Base-by-base conservation (phyloP, 2,797 vertebrate genomes). In the Paramormyrops hopkinsi region DNA sequence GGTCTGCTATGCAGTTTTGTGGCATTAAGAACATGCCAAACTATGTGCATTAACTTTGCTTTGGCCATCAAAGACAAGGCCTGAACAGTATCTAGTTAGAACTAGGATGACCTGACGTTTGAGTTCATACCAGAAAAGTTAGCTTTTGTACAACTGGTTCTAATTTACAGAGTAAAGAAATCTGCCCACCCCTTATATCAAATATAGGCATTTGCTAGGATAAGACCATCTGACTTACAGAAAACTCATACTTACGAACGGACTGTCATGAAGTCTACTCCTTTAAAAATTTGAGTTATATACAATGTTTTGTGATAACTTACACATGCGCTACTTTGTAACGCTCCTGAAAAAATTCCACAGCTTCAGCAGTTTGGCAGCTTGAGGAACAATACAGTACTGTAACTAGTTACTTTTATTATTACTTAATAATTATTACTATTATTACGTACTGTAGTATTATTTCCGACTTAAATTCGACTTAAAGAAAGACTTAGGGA, bases 51-150 rank as follows among this genome's bases (percentile, higher is more conserved):
- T 41, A 37, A 46, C 33, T 82, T 41, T 17, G 46, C 50, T 79
- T 33, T 37, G 33, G 48, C 33, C 25, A n/a, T 54, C 59, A 33
- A 48, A 22, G 17, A 12, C 44, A 62, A 76, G 2, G 37, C 17
- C 41, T 46, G 76, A 82, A 41, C 2, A 29, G 33, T 9, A 51
- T 51, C 56, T 25, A 25, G 56, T 33, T 2, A 53, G 48, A 25
- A 37, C 69, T 53, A 19, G 50, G 29, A 56, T 37, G 69, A 33
- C 79, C 88, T 6, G 65, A 69, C 76, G 0, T 19, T n/a, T 22
- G 48, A n/a, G 87, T 88, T 51, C 14, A 73, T 37, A 51, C n/a
- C n/a, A 88, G 51, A 53, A 50, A 88, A 73, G 65, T 33, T 62
- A 25, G n/a, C 2, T 62, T 76, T 76, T 76, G 3, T 29, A 29